Percentiles rank a stretch among this genome's conserved stretches.
These are phyloP conservation scores for Patiria miniata DNA, from an alignment of 35 echinoderm and acorn worm genomes.

Conservation along the genomic window DNA sequence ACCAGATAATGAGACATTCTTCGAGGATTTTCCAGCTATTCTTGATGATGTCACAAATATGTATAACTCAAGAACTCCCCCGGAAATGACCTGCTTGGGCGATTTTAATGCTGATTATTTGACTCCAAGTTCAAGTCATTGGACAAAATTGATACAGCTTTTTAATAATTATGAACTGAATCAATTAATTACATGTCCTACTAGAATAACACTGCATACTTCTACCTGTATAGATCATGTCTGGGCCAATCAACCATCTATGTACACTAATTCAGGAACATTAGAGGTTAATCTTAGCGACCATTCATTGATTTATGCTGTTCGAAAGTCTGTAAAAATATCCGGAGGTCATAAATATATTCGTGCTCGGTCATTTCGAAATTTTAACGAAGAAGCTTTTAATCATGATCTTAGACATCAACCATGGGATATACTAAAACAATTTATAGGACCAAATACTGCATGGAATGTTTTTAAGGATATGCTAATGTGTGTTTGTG, in stretches of 20 bases:
- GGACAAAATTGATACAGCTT: neutral
- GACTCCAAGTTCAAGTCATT: neutral
- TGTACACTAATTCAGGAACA: neutral
- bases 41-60: slow-evolving; percentile 1
- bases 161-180: neutral
- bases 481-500: neutral
- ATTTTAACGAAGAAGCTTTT: neutral
- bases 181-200: neutral
- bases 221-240: neutral
- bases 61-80: neutral
- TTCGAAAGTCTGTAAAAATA: neutral
- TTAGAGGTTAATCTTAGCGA: neutral
- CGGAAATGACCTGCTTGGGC: neutral
- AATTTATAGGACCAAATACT: neutral
- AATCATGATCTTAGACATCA: neutral
- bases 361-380: neutral
- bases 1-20: neutral
- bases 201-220: neutral
- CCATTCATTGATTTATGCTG: neutral
- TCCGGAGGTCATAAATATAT: neutral
- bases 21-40: neutral
- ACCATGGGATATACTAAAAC: neutral
- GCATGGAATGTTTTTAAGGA: neutral
- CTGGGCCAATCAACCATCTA: neutral
- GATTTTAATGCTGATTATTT: neutral